These are phyloP conservation scores for Apotomis capreana DNA, from an alignment of 2,888 invertebrate genomes.

Conservation along the genomic window DNA sequence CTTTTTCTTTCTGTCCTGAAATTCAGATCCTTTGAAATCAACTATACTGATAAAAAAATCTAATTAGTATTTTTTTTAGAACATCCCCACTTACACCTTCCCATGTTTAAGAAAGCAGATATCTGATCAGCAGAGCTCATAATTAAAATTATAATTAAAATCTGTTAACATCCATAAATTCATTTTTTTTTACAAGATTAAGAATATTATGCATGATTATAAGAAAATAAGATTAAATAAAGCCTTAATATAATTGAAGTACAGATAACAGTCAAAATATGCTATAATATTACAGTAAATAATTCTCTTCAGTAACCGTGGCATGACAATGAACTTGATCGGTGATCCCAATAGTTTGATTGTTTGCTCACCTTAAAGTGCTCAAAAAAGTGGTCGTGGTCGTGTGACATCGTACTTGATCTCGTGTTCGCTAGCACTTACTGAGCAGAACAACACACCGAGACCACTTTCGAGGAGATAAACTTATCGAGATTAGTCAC, in stretches of 20 bases:
- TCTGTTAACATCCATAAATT: too few species aligned
- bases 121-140: too few species aligned
- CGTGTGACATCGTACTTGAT: constrained; percentile 18
- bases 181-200: too few species aligned
- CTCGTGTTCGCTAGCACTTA: neutral
- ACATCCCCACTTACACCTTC: too few species aligned
- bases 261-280: too few species aligned
- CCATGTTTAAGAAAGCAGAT: too few species aligned
- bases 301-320: neutral
- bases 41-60: too few species aligned
- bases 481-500: constrained; percentile 32
- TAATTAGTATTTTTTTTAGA: too few species aligned
- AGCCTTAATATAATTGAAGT: too few species aligned
- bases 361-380: constrained; percentile 25
- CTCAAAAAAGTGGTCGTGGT: constrained; percentile 24
- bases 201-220: too few species aligned
- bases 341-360: neutral
- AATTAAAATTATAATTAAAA: too few species aligned
- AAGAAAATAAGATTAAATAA: too few species aligned
- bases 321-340: neutral
- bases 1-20: neutral
- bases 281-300: neutral
- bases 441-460: constrained; percentile 3
- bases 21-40: neutral
- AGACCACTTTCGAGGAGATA: constrained; percentile 20